These are phyloP conservation scores for Aphis craccivora DNA, from an alignment of 1,140 invertebrate genomes.

Conservation along the genomic window DNA sequence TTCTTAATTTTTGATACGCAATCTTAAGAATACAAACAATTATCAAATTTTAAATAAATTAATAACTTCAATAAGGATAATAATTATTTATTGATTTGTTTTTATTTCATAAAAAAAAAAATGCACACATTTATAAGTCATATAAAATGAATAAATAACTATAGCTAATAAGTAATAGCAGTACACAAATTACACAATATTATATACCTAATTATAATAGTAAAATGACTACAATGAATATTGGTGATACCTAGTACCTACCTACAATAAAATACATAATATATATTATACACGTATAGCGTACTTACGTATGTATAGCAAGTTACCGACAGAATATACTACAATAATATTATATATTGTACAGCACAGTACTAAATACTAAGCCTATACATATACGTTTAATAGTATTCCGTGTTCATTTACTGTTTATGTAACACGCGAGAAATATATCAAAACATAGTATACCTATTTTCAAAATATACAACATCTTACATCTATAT, in stretches of 20 bases:
- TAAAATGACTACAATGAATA: background rate
- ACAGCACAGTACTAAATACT: background rate
- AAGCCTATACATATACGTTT: background rate
- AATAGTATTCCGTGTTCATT: background rate
- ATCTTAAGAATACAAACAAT: background rate
- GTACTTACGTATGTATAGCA: background rate
- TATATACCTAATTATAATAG: background rate
- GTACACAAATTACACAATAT: background rate
- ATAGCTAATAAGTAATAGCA: background rate
- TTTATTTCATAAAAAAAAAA: slow-evolving; percentile 14
- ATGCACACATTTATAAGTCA: background rate
- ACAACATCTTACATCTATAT: too few species aligned
- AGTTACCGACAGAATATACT: background rate
- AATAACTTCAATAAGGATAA: background rate
- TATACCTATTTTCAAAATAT: too few species aligned
- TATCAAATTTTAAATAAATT: background rate
- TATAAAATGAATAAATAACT: background rate
- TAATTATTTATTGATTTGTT: background rate
- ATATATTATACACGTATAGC: background rate
- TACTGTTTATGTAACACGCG: background rate
- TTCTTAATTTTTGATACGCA: background rate
- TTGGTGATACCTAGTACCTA: too few species aligned
- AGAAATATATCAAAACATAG: background rate
- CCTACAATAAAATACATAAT: background rate
- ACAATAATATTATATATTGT: background rate